Conservation (phyloP, 2,797 vertebrate species). For the Huso huso region DNA sequence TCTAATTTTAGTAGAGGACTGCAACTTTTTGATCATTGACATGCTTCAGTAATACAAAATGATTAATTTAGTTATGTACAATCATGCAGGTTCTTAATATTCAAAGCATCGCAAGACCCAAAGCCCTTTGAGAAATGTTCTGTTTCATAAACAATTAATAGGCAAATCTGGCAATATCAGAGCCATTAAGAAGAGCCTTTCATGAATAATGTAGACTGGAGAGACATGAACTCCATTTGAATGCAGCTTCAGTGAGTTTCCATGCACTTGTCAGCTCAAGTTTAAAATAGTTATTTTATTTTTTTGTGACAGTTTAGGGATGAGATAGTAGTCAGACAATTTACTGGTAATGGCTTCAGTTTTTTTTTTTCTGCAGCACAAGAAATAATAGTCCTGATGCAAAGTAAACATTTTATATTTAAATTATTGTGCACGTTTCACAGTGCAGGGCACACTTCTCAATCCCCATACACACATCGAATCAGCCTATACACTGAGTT, state of each 20-base stretch:
- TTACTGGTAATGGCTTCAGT: slow-evolving; percentile 10
- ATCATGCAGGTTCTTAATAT: slow-evolving; percentile 9
- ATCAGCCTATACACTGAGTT: no score
- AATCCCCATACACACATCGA: no score
- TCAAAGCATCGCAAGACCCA: not conserved
- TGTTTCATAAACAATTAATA: slow-evolving; percentile 47
- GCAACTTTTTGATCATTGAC: slow-evolving; percentile 2
- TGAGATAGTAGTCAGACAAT: slow-evolving; percentile 24
- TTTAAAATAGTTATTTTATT: slow-evolving; percentile 30
- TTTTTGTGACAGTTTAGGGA: slow-evolving; percentile 32
- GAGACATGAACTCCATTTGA: slow-evolving; percentile 25
- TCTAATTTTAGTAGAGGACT: not conserved
- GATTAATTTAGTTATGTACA: slow-evolving; percentile 7
- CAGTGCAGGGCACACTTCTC: no score
- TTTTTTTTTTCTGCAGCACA: not conserved
- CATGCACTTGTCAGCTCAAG: slow-evolving; percentile 37
- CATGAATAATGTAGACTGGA: slow-evolving; percentile 29
- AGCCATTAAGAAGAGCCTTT: slow-evolving; percentile 31
- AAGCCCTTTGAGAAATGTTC: slow-evolving; percentile 31
- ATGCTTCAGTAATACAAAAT: slow-evolving; percentile 5
- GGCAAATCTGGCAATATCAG: slow-evolving; percentile 31
- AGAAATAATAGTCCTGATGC: no score
- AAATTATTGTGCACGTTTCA: no score
- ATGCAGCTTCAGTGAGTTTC: slow-evolving; percentile 36
- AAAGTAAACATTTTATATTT: no score